Base-by-base conservation (phyloP, 2,888 invertebrate genomes). In the Hypena proboscidalis region DNA sequence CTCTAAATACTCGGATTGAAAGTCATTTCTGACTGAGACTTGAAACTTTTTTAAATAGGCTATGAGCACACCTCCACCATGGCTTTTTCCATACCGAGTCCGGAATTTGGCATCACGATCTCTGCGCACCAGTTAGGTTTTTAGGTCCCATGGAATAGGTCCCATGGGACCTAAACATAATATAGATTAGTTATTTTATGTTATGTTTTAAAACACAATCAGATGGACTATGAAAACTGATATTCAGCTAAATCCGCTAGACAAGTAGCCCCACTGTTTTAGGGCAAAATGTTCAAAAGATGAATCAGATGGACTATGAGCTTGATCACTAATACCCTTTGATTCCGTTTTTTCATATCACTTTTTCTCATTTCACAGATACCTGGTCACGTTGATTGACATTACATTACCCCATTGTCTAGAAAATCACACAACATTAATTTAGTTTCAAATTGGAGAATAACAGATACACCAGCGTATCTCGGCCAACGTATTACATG, bases 401-500 rank as follows among this genome's bases (percentile, higher is more conserved):
- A 34, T 27, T 22, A 21, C 8, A n/a, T 14, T 22, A 17, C n/a
- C 6, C n/a, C 19, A 49, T 17, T 23, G 32, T 32, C 21, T 27
- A 9, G 4, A 7, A 30, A 35, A 31, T 19, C 15, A 20, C 23
- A 32, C 15, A 17, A 26, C 15, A 26, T 17, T 37, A 22, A 37
- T 39, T 48, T 27, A 20, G 15, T 23, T 14, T n/a, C n/a, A 26
- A 44, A 44, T 36, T 36, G 39, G 32, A 29, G 41, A 44, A 50
- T 34, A 35, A 29, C 25, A 31, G 38, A 39, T 47, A 25, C 15
- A 19, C 7, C 25, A 41, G 23, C 33, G 44, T 34, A 50, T 51
- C 36, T 47, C 37, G 51, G 58, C 25, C 51, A 42, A 17, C 11
- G 27, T 45, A 48, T 46, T 41, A 44, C 41, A 17, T 22, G 19